Conservation (phyloP, 2,113 vertebrate genomes). For the Heliornis fulica region DNA sequence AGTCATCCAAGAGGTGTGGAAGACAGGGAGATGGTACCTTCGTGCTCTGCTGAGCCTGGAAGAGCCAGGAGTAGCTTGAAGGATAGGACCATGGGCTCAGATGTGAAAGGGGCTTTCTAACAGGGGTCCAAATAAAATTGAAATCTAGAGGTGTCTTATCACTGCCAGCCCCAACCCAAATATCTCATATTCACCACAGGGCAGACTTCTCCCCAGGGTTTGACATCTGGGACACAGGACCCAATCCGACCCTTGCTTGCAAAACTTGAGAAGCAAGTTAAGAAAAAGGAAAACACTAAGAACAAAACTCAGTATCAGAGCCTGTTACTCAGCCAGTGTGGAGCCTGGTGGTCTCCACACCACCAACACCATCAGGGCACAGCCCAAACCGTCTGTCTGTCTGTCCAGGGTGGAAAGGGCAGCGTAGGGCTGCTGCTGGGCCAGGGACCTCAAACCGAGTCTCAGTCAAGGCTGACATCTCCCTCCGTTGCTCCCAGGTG, state of each 20-base stretch:
- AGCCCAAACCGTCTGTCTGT: background rate
- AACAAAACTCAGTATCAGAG: background rate
- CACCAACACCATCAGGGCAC: background rate
- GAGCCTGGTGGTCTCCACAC: background rate
- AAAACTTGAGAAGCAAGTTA: background rate
- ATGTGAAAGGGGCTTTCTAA: background rate
- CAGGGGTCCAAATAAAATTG: background rate
- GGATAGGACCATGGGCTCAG: background rate
- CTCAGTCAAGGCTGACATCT: background rate
- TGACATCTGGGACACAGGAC: background rate
- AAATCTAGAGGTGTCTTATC: background rate
- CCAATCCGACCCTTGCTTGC: background rate
- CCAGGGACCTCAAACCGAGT: background rate
- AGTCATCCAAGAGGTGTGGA: background rate
- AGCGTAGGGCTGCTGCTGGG: rapidly evolving
- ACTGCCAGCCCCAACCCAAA: background rate
- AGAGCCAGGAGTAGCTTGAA: background rate
- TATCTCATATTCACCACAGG: background rate
- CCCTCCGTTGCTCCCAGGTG: constrained; percentile 74
- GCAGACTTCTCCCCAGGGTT: background rate
- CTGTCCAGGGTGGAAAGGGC: rapidly evolving
- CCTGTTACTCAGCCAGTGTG: rapidly evolving
- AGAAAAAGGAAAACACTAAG: background rate
- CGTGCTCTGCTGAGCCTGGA: background rate
- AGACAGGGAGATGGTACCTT: rapidly evolving